Evolutionary conservation across 2,888 invertebrate genomes (phyloP).

Genomic region (Ornithoptera priamus): DNA sequence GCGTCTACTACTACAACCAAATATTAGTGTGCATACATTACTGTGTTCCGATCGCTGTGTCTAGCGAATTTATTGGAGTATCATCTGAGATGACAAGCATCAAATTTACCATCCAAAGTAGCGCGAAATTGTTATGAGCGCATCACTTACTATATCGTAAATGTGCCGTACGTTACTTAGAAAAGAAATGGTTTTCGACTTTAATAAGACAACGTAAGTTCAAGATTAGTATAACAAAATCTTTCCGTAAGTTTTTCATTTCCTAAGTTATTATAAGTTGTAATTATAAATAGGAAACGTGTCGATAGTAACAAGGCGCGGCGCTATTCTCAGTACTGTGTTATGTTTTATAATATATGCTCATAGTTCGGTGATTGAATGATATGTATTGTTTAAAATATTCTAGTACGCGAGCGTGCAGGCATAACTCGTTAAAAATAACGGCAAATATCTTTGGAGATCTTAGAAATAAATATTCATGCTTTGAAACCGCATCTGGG

Average conservation of each 20-base stretch:
- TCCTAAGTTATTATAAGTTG: constrained; percentile 53
- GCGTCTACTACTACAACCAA: too few relatives aligned
- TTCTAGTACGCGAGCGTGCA: constrained; percentile 17
- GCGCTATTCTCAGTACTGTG: constrained; percentile 70
- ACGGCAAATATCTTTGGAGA: constrained; percentile 51
- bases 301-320: constrained; percentile 67
- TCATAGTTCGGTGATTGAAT: constrained; percentile 60
- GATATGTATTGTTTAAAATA: constrained; percentile 54
- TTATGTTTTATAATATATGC: constrained; percentile 60
- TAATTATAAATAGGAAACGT: constrained; percentile 77
- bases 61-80: too few relatives aligned
- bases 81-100: too few relatives aligned
- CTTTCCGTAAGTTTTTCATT: constrained; percentile 51
- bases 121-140: too few relatives aligned
- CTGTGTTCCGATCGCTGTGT: too few relatives aligned
- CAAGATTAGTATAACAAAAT: constrained; percentile 38
- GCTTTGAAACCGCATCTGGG: constrained; percentile 56
- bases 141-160: too few relatives aligned
- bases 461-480: constrained; percentile 50
- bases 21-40: too few relatives aligned
- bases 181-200: constrained; percentile 45
- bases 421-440: constrained; percentile 42
- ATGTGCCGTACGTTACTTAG: too few relatives aligned
- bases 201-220: constrained; percentile 45
- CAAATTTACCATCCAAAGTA: too few relatives aligned